phyloP scores from a whole-genome alignment of 2,888 invertebrate genomes.

The Thereva nobilitata region DNA sequence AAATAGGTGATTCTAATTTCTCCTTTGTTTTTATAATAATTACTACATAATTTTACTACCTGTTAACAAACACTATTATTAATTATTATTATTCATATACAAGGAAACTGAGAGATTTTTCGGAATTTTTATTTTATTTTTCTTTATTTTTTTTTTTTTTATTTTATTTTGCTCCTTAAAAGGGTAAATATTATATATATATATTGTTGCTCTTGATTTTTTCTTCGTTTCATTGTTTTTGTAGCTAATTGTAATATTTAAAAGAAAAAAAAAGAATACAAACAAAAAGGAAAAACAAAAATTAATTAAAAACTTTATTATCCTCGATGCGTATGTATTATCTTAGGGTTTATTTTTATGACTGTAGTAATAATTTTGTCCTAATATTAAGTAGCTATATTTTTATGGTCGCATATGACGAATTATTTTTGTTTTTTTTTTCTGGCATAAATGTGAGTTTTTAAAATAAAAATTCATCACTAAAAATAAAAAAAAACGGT shows the following conservation, averaged over 20 bases:
- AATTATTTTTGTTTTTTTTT: conserved; percentile 22
- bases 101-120: no score
- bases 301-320: conserved; percentile 5
- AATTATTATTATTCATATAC: no score
- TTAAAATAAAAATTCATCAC: conserved; percentile 35
- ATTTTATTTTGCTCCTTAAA: no score
- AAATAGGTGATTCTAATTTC: no score
- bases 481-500: conserved; percentile 33
- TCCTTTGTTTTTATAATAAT: no score
- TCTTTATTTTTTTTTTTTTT: no score
- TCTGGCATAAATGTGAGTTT: conserved; percentile 38
- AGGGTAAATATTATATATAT: no score
- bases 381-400: conserved; percentile 36
- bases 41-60: no score
- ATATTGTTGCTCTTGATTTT: conserved; percentile 17
- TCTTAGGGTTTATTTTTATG: conserved; percentile 36
- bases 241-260: conserved; percentile 33
- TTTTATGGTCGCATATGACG: conserved; percentile 35
- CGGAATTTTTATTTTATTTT: no score
- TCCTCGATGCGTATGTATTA: conserved; percentile 36
- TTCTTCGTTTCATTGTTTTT: conserved; percentile 31
- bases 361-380: conserved; percentile 34
- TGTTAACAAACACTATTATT: no score
- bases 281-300: background rate
- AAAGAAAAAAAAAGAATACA: conserved; percentile 6